These are phyloP conservation scores for Falco biarmicus DNA, from an alignment of 2,797 vertebrate genomes.

Conservation along the genomic window DNA sequence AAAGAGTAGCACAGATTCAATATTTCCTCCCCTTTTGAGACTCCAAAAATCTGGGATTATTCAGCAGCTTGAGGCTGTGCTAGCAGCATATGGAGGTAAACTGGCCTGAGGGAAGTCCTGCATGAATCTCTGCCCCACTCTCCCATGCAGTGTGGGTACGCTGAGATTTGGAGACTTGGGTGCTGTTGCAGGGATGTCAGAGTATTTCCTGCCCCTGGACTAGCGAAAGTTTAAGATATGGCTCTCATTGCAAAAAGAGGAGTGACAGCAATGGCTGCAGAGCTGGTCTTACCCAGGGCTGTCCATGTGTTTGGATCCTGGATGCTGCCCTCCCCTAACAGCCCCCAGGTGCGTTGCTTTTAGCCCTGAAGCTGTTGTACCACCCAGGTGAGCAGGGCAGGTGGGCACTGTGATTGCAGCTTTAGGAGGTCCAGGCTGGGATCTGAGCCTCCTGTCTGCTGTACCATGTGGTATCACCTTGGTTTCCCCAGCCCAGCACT, in stretches of 20 bases:
- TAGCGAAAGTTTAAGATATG: background rate
- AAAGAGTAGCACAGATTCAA: background rate
- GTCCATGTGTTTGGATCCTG: rapidly evolving
- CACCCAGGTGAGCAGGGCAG: background rate
- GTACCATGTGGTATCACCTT: background rate
- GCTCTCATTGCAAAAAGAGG: background rate
- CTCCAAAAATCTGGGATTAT: too few relatives aligned
- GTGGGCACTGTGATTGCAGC: rapidly evolving
- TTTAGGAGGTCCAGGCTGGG: background rate
- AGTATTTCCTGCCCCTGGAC: background rate
- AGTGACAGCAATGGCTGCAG: background rate
- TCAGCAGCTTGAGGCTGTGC: background rate
- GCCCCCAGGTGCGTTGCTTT: background rate
- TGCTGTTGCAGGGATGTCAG: background rate
- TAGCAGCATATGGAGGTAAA: background rate
- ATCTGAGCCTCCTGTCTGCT: background rate
- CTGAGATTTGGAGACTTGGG: background rate
- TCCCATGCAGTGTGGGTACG: background rate
- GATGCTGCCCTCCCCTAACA: background rate
- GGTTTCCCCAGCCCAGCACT: background rate
- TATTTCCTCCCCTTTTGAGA: background rate
- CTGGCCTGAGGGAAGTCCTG: rapidly evolving
- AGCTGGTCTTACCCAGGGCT: background rate
- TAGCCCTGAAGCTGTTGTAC: background rate
- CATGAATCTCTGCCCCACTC: background rate